Evolutionary conservation across 1,140 invertebrate species (phyloP), one percentile per base, ranked within the genome.

Genomic region (Hydropsyche tenuis): DNA sequence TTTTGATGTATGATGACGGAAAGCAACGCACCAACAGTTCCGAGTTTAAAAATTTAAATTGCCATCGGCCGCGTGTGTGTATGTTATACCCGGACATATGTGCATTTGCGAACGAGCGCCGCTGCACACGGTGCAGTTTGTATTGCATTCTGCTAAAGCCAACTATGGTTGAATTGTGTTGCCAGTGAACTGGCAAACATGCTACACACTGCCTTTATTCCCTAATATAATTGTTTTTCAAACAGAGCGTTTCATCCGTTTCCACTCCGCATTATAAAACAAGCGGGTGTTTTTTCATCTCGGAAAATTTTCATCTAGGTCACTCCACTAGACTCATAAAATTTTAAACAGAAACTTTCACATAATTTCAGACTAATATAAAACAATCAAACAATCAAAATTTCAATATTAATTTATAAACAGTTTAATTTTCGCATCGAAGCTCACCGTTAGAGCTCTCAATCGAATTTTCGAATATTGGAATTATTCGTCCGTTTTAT

Each of bases 171-270:
- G 56, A 60, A 60, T 60, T 60, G 56, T 60, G 56, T 27, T 27
- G 56, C 56, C 56, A 60, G 20, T 60, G 56, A 60, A 60, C 56
- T 27, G 56, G 56, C 56, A 60, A 60, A 60, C 56, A 60, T 60
- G 56, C 56, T 60, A 22, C 56, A 60, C 23, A 25, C 56, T 25
- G 56, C 56, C 56, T 60, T 60, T 60, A 60, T 27, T 25, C 56
- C 20, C 56, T 27, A 23, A 60, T 60, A 60, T 60, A 60, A 60
- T 60, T 60, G 56, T 60, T 60, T 60, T 60, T 60, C 56, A 60
- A 60, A 60, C 56, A 1, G 56, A 60, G 56, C 56, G 14, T 60
- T 60, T 60, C 48, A 53, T 60, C 20, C 56, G 30, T 4, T 37
- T 37, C 9, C 9, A 37, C 3, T 37, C 9, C 9, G 9, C 30